Evolutionary conservation across 2,888 invertebrate species (phyloP).

Genomic region (Chalcosyrphus nemorum): DNA sequence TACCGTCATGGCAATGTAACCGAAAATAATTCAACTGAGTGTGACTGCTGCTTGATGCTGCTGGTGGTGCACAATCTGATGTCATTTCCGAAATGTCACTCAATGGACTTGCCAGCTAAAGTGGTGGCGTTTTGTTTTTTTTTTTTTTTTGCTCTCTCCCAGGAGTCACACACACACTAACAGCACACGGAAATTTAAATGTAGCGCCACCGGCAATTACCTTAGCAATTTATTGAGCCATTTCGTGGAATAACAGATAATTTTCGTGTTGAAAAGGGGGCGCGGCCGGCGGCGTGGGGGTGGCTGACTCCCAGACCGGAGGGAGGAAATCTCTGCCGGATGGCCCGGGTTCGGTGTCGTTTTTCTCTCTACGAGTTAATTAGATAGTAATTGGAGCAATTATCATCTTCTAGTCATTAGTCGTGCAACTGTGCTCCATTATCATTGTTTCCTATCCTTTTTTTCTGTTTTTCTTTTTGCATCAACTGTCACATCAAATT

Average conservation of each 20-base stretch:
- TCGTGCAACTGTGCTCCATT: slow-evolving; percentile 17
- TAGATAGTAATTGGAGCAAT: slow-evolving; percentile 69
- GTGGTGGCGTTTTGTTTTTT: no score
- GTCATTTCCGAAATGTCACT: slow-evolving; percentile 63
- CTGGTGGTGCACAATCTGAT: slow-evolving; percentile 66
- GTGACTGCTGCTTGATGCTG: slow-evolving; percentile 45
- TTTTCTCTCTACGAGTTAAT: slow-evolving; percentile 48
- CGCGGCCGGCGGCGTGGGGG: not conserved
- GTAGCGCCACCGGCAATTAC: slow-evolving; percentile 43
- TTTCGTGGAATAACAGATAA: slow-evolving; percentile 46
- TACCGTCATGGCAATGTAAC: slow-evolving; percentile 53
- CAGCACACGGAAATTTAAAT: no score
- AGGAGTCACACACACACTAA: slow-evolving; percentile 22
- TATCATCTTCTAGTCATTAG: slow-evolving; percentile 62
- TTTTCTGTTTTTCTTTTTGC: slow-evolving; percentile 8
- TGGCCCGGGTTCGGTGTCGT: slow-evolving; percentile 1
- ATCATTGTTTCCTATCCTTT: slow-evolving; percentile 52
- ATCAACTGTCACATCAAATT: slow-evolving; percentile 51
- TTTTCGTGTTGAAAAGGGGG: slow-evolving; percentile 30
- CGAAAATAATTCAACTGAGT: slow-evolving; percentile 50
- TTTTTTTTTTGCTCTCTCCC: no score
- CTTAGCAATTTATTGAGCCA: slow-evolving; percentile 54
- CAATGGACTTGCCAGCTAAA: slow-evolving; percentile 6
- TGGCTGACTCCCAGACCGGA: no score
- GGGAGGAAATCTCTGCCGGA: slow-evolving; percentile 20